Base-by-base conservation (phyloP, 2,113 vertebrate genomes). In the Blennius ocellaris region DNA sequence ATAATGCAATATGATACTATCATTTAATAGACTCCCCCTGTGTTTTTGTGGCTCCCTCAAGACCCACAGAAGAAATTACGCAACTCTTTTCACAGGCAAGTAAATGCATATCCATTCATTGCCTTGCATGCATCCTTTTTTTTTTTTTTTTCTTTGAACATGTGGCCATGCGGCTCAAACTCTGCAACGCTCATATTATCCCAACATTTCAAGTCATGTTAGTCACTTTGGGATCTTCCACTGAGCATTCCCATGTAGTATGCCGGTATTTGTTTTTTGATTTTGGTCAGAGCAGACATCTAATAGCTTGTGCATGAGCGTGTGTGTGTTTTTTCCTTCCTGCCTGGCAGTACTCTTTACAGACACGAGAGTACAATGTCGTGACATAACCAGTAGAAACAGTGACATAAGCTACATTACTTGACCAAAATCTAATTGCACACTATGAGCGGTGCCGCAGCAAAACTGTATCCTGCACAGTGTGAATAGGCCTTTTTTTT, bases 371-470 rank as follows among this genome's bases (percentile, higher is more conserved):
- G 17, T 17, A n/a, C 12, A 54, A 5, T 17, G 15, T 45, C 45
- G 55, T 69, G 21, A 30, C 38, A 39, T 8, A 30, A 65, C 6
- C 17, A 44, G 47, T 15, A 38, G 11, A 57, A 50, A 58, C 41
- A 65, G 37, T 39, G 45, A 9, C 15, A 11, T 6, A 21, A 76
- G 11, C 17, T 37, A 30, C 51, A 15, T 53, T 64, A 57, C n/a
- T 55, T 30, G 39, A 81, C 69, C 8, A 44, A 66, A 86, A 73
- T 64, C 11, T 70, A 82, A 44, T 10, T 36, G 10, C 47, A 5
- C 61, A 65, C 11, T 62, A 30, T 73, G 3, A 14, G 41, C 40
- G 58, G 54, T 49, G 36, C 57, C 55, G 48, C 7, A 11, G 39
- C 44, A 53, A 73, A 80, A 67, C 16, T 41, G 40, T 50, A 62